Evolutionary conservation across 2,888 invertebrate genomes (phyloP), one percentile per base, ranked within the genome.

Genomic region (Dicyrtoma fusca): DNA sequence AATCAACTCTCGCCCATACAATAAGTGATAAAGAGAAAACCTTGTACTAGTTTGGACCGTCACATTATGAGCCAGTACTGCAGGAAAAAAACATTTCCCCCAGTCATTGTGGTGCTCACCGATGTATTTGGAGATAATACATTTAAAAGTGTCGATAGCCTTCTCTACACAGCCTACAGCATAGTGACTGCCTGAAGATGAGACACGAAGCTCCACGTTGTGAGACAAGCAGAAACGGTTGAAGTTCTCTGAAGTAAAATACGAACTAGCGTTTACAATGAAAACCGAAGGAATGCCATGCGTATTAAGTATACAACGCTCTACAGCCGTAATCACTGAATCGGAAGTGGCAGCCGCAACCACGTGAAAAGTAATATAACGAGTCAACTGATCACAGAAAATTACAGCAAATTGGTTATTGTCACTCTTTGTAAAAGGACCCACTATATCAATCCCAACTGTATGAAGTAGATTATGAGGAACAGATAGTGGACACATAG

Each of bases 401-500:
- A 81, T 74, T 13, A 79, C 21, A 42, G 80, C 72, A 45, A 76
- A 71, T 25, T 47, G 63, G 42, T 76, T 77, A 11, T 77, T 74
- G 0, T 44, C 21, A 2, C 74, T 64, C 0, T 13, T 10, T 19
- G 79, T 76, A 25, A 79, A 73, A 1, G 77, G 77, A 0, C 80
- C 80, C 13, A 76, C 13, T 8, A 74, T 66, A 64, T 79, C 81
- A 11, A 79, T 70, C 3, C 78, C 74, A 10, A 79, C 51, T 42
- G 74, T 62, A 17, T 79, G 73, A 76, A 81, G 80, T 3, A 81
- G 79, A 21, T 5, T 59, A 19, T 71, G 65, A 8, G 78, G 74
- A 17, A 49, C 55, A 42, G 59, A 26, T 3, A 26, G 49, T 44
- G 73, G 69, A 11, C 57, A 57, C 5, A 69, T 14, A 0, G 45